Conservation (phyloP, 2,888 invertebrate genomes). For the Drosophila conformis region DNA sequence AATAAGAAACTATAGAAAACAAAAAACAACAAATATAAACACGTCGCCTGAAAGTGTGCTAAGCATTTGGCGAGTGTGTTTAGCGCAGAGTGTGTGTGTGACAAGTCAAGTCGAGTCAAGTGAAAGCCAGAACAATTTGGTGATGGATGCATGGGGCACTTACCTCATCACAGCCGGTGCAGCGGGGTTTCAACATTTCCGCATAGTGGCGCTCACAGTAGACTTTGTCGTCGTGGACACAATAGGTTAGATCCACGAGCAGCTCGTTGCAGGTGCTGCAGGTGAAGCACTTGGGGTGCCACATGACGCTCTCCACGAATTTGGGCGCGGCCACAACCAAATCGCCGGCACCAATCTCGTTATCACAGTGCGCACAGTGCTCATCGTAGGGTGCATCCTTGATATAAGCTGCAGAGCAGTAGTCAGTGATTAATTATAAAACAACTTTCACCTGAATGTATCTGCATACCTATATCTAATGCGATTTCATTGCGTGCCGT, state of each 20-base stretch:
- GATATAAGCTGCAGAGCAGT: slow-evolving; percentile 85
- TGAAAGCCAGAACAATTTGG: slow-evolving; percentile 28
- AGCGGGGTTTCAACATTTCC: slow-evolving; percentile 97
- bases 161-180: slow-evolving; percentile 99
- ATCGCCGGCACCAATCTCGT: slow-evolving; percentile 91
- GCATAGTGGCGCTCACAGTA: slow-evolving; percentile 99
- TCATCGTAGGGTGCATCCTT: slow-evolving; percentile 87
- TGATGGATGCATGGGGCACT: slow-evolving; percentile 81
- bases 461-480: slow-evolving; percentile 92
- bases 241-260: slow-evolving; percentile 98
- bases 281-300: slow-evolving; percentile 97
- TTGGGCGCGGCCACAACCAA: slow-evolving; percentile 94
- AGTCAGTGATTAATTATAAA: not conserved
- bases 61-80: slow-evolving; percentile 33
- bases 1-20: slow-evolving; percentile 42
- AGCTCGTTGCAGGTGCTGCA: slow-evolving; percentile 96
- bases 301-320: slow-evolving; percentile 90
- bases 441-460: not conserved
- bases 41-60: slow-evolving; percentile 57
- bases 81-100: slow-evolving; percentile 23
- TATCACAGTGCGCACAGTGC: slow-evolving; percentile 93
- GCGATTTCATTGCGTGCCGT: slow-evolving; percentile 97
- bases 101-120: not conserved
- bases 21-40: slow-evolving; percentile 11
- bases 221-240: slow-evolving; percentile 93